A percentile compares a stretch with the other conserved stretches of the same genome.
Evolutionary conservation across 2,113 vertebrate genomes (phyloP).

Genomic region (Podarcis cretensis): DNA sequence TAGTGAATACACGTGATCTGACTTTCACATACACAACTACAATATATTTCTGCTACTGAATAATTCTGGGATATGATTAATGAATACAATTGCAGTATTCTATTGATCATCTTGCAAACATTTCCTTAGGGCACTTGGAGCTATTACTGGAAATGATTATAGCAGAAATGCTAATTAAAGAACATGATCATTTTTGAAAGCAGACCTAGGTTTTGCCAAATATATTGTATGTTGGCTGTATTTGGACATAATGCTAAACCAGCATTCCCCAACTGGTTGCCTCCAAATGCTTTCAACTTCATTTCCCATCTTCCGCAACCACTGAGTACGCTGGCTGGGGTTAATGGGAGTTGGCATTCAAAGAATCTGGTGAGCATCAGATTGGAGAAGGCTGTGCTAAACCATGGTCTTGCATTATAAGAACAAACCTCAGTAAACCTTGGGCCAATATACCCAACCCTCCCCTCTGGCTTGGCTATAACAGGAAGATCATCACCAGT

Average conservation of each 20-base stretch:
- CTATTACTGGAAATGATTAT: neutral
- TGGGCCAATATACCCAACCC: neutral
- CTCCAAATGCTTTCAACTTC: too few species aligned
- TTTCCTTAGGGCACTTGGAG: neutral
- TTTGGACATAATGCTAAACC: neutral
- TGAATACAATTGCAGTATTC: slow-evolving; percentile 7
- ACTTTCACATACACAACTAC: neutral
- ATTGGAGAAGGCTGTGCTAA: neutral
- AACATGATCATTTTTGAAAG: neutral
- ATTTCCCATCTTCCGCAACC: too few species aligned
- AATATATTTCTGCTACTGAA: slow-evolving; percentile 4
- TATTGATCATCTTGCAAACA: slow-evolving; percentile 17
- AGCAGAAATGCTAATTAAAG: slow-evolving; percentile 6
- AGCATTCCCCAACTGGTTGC: neutral
- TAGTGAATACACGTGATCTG: neutral
- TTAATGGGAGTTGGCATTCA: too few species aligned
- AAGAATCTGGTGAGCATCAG: too few species aligned
- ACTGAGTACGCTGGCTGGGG: too few species aligned
- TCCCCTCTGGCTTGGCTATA: neutral
- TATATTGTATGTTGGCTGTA: neutral
- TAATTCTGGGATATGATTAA: slow-evolving; percentile 11
- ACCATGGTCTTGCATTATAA: neutral
- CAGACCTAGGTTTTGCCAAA: neutral
- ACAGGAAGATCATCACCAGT: neutral
- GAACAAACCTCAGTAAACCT: neutral